These are phyloP conservation scores for Grammomys surdaster DNA, from an alignment of 2,113 vertebrate species.

Conservation along the genomic window DNA sequence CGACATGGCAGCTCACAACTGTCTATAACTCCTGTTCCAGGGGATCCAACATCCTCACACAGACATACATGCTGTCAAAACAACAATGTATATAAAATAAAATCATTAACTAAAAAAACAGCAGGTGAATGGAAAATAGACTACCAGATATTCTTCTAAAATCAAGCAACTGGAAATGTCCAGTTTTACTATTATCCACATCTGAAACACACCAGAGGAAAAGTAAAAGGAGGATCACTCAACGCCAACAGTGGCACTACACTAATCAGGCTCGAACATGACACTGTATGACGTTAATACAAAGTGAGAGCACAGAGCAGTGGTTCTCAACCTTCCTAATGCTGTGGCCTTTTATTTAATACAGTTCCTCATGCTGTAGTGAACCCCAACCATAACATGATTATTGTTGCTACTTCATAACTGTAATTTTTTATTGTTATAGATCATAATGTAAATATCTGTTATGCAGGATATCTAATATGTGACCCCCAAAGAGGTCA, in stretches of 20 bases:
- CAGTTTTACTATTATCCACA: slow-evolving; percentile 42
- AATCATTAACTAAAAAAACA: no score
- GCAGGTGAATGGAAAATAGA: not conserved
- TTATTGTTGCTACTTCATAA: not conserved
- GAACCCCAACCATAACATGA: not conserved
- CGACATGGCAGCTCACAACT: no score
- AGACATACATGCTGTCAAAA: no score
- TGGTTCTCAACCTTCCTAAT: not conserved
- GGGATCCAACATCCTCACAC: no score
- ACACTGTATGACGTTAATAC: no score
- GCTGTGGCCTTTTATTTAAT: not conserved
- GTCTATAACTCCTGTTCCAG: no score
- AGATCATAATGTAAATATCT: not conserved
- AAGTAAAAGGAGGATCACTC: not conserved
- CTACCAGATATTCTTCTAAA: slow-evolving; percentile 33
- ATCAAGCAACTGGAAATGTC: slow-evolving; percentile 22
- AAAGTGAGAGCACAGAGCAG: not conserved
- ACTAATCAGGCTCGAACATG: not conserved
- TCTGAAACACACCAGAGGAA: not conserved
- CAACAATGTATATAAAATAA: no score
- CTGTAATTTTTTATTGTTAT: not conserved
- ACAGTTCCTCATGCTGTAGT: not conserved
- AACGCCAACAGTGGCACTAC: not conserved
- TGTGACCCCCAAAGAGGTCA: not conserved
- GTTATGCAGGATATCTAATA: not conserved